These are phyloP conservation scores for Scopus umbretta DNA, from an alignment of 2,113 vertebrate genomes.

Conservation along the genomic window DNA sequence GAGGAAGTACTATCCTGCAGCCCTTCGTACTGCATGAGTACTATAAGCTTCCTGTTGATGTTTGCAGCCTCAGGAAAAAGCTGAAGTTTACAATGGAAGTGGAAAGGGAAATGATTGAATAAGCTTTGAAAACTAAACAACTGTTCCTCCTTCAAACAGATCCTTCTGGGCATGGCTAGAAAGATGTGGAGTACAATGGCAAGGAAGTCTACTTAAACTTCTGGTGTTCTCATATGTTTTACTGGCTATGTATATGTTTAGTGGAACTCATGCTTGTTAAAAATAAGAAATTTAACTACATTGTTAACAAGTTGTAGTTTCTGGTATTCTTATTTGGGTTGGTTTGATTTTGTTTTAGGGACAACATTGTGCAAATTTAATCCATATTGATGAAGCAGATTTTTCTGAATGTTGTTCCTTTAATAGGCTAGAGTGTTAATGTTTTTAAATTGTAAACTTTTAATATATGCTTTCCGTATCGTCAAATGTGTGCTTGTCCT, in stretches of 20 bases:
- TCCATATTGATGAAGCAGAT: background rate
- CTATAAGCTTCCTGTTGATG: background rate
- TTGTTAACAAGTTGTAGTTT: background rate
- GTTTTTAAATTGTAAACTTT: background rate
- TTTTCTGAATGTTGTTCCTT: background rate
- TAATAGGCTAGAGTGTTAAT: background rate
- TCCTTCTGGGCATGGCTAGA: constrained; percentile 3
- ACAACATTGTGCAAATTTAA: background rate
- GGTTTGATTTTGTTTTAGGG: background rate
- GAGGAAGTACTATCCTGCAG: background rate
- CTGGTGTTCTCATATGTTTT: constrained; percentile 4
- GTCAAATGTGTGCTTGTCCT: background rate
- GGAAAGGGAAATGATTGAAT: constrained; percentile 45
- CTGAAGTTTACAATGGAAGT: constrained; percentile 5
- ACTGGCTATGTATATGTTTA: background rate
- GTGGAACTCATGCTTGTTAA: background rate
- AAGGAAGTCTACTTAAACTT: constrained; percentile 33
- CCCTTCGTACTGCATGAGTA: background rate
- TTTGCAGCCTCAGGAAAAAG: constrained; percentile 7
- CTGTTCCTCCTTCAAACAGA: constrained; percentile 5
- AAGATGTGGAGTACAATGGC: constrained; percentile 13
- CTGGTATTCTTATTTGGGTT: background rate
- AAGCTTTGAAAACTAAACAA: constrained; percentile 20
- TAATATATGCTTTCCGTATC: background rate
- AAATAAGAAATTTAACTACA: background rate